Base-by-base conservation (phyloP, 1,140 invertebrate species). In the Hycleus phaleratus region DNA sequence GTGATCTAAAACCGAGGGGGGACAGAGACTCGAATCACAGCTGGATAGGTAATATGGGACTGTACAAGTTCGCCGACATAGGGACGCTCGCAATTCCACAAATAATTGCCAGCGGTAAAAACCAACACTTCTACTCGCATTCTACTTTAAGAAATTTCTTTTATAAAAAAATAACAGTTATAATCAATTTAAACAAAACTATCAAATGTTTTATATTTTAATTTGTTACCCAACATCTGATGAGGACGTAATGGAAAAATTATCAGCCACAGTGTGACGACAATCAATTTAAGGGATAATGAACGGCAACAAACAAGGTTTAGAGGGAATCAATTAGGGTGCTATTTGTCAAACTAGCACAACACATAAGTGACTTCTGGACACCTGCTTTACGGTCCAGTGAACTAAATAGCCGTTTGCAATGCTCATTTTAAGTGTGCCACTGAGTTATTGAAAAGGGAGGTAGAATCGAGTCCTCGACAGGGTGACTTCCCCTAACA, bases 341-440 rank as follows among this genome's bases (percentile, higher is more conserved):
- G 32, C 50, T 58, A 62, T 62, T 62, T 62, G 60, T 62, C 60
- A 62, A 44, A 12, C 49, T 50, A 18, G 52, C 48, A 60, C 50
- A 54, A 59, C 59, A 56, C 46, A 55, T 62, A 60, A 62, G 60
- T 62, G 60, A 62, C 60, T 62, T 59, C 43, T 46, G 56, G 59
- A 62, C 63, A 64, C 63, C 63, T 64, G 63, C 60, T 59, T 64
- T 60, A 54, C 60, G 56, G 60, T 64, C 54, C 56, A 64, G 45
- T 64, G 63, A 60, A 62, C 63, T 64, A 64, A 64, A 64, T 64
- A 62, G 63, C 60, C 60, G 60, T 64, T 64, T 62, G 56, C 59
- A 50, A 57, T 56, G 53, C 53, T 60, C 59, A 60, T 60, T 60
- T 60, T 51, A 49, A 60, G 59, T 60, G 49, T 60, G 59, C 43